These are phyloP conservation scores for Aphelocoma californica DNA, from an alignment of 2,797 vertebrate species.

Conservation along the genomic window DNA sequence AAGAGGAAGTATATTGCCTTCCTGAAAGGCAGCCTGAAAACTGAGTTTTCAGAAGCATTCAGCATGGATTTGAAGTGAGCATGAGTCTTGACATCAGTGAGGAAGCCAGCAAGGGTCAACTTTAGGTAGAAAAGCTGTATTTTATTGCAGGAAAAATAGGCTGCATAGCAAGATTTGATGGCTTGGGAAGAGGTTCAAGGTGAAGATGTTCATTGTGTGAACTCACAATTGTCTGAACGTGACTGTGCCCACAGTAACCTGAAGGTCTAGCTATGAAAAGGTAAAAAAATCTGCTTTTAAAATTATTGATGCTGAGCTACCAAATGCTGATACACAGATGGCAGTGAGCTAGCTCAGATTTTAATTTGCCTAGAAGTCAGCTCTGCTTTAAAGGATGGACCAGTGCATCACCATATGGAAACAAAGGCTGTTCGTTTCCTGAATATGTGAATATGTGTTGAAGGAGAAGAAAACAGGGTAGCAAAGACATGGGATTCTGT, in stretches of 20 bases:
- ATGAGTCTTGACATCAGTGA: background rate
- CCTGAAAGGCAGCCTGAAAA: background rate
- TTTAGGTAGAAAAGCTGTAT: background rate
- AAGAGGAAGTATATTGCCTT: background rate
- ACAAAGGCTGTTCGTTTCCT: background rate
- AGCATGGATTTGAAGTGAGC: background rate
- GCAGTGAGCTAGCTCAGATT: background rate
- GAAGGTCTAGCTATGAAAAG: background rate
- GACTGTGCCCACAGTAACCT: background rate
- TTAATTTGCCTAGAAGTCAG: background rate
- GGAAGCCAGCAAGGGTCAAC: background rate
- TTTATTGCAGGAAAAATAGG: background rate
- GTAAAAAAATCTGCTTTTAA: background rate
- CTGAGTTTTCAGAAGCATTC: background rate
- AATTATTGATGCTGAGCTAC: background rate
- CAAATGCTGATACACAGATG: background rate
- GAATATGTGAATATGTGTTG: background rate
- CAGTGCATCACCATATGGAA: background rate
- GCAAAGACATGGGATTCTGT: background rate
- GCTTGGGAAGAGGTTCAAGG: background rate
- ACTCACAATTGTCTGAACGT: background rate
- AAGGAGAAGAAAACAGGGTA: background rate
- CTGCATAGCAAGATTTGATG: background rate
- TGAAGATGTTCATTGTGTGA: background rate
- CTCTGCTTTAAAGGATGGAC: background rate